These are phyloP conservation scores for Chionodraco myersi DNA, from an alignment of 2,113 vertebrate genomes.

Conservation along the genomic window DNA sequence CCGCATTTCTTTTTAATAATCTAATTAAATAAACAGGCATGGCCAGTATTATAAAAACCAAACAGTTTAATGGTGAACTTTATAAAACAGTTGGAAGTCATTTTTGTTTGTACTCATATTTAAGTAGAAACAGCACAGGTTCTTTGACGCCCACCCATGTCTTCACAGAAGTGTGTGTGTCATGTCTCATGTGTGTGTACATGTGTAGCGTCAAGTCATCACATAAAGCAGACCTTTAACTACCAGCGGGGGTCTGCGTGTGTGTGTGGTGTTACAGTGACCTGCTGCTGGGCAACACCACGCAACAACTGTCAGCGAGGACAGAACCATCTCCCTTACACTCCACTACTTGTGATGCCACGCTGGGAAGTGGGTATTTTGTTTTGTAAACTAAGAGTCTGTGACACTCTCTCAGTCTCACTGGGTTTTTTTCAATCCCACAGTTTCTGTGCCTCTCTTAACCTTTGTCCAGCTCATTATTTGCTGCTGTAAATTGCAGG, in stretches of 20 bases:
- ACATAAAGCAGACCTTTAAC: conserved; percentile 59
- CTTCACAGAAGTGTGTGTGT: conserved; percentile 28
- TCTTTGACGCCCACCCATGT: conserved; percentile 24
- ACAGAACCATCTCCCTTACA: conserved; percentile 45
- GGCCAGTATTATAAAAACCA: conserved; percentile 12
- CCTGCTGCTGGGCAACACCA: conserved; percentile 49
- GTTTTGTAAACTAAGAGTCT: conserved; percentile 22
- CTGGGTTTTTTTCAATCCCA: conserved; percentile 16
- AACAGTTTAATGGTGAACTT: background rate
- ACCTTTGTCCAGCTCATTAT: conserved; percentile 26
- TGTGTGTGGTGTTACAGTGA: conserved; percentile 31
- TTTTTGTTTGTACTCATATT: conserved; percentile 9
- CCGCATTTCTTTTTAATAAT: background rate
- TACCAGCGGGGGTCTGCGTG: conserved; percentile 42
- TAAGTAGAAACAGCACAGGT: conserved; percentile 1
- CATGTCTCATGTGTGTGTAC: conserved; percentile 9
- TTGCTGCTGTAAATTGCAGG: conserved; percentile 12
- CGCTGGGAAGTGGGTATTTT: conserved; percentile 40
- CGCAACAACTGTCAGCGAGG: conserved; percentile 41
- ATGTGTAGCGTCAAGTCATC: conserved; percentile 28
- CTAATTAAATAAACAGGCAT: background rate
- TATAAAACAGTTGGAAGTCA: conserved; percentile 12
- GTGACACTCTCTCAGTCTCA: background rate
- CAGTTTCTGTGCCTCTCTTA: conserved; percentile 2
- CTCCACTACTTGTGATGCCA: conserved; percentile 46